phyloP scores from a whole-genome alignment of 2,888 invertebrate species.

The Agrochola macilenta region DNA sequence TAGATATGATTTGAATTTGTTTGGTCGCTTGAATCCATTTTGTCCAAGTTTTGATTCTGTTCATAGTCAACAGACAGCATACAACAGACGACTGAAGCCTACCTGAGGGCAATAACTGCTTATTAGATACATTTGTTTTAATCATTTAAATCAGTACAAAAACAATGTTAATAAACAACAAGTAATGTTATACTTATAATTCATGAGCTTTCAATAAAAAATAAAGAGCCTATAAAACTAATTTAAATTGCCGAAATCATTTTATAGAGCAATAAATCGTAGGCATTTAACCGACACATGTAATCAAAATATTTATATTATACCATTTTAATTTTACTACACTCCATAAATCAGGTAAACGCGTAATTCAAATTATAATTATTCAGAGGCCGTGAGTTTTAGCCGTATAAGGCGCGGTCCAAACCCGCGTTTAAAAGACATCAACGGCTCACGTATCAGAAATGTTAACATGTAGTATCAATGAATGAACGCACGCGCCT shows the following conservation, averaged over 20 bases:
- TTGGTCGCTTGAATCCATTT: neutral
- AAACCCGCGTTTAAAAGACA: constrained; percentile 74
- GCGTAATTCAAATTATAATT: constrained; percentile 52
- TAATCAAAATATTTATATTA: constrained; percentile 61
- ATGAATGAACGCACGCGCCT: constrained; percentile 69
- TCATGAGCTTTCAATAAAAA: constrained; percentile 22
- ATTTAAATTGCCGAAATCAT: constrained; percentile 55
- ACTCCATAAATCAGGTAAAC: constrained; percentile 58
- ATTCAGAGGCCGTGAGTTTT: constrained; percentile 55
- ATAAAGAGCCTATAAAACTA: constrained; percentile 43
- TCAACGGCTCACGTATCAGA: constrained; percentile 75
- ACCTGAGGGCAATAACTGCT: neutral
- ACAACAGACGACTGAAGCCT: neutral
- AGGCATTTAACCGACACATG: constrained; percentile 54
- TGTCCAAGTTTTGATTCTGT: neutral
- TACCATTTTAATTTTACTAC: constrained; percentile 55
- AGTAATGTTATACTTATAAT: constrained; percentile 3
- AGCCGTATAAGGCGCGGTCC: constrained; percentile 55
- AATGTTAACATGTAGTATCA: constrained; percentile 55
- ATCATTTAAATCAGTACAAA: neutral
- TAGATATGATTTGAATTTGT: constrained; percentile 4
- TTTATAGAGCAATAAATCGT: constrained; percentile 60
- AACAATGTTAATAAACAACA: constrained; percentile 16
- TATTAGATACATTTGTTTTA: neutral
- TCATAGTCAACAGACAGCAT: neutral